Evolutionary conservation across 2,888 invertebrate species (phyloP), one percentile per base, ranked within the genome.

Genomic region (Platerodrilus igneus): DNA sequence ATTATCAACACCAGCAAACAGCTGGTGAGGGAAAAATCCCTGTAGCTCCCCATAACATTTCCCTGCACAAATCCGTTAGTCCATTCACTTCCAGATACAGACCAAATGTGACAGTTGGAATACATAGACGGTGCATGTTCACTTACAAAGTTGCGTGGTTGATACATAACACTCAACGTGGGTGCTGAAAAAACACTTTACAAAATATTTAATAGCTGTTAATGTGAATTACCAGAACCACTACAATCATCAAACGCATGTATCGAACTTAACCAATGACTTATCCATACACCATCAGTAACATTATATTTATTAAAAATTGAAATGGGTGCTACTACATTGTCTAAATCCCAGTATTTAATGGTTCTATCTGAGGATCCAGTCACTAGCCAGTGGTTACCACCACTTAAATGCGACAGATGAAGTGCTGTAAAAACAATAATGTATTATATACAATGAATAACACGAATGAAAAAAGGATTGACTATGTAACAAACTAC

Each of bases 291-390:
- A 4, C 72, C 72, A 53, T 73, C 70, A 0, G 68, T 64, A n/a
- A 72, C 58, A 7, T 70, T 56, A 25, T 69, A 69, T 40, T 66
- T 69, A 46, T 67, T 70, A 2, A 51, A 25, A n/a, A 45, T 46
- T 18, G 53, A 59, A 15, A 73, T 57, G 1, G 73, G 71, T 18
- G 53, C 55, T 14, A 52, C 59, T 21, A 62, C 57, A 47, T 73
- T 66, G 31, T 71, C 63, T 34, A 83, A 74, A 61, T 86, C 81
- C 85, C 85, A 86, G 37, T 82, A 74, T 64, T 79, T 81, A 14
- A 77, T 73, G 37, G 73, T 70, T 26, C 81, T 78, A 60, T 86
- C 86, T 21, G 76, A 67, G 4, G 81, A 78, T 2, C 77, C 78
- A 0, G 82, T 79, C 22, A 80, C 73, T 30, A 85, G 63, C 65